Evolutionary conservation across 2,888 invertebrate species (phyloP).

Genomic region (Pyrocoelia pectoralis): DNA sequence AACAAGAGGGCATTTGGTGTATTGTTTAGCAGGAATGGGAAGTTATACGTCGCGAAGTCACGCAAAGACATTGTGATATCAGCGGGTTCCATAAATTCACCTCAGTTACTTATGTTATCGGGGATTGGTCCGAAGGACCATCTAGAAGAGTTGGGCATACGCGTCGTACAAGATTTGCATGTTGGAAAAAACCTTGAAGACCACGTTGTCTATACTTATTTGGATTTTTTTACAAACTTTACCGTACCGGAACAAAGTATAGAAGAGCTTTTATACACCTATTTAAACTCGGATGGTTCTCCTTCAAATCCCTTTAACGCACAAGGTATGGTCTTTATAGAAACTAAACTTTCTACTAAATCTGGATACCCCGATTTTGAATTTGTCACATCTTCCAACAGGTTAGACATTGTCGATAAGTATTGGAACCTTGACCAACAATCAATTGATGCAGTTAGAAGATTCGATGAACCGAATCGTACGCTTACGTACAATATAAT

Average conservation of each 20-base stretch:
- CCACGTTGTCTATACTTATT: constrained; percentile 73
- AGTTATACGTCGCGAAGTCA: constrained; percentile 64
- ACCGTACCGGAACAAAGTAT: constrained; percentile 13
- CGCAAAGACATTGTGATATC: constrained; percentile 78
- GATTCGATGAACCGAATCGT: constrained; percentile 14
- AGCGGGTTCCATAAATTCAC: constrained; percentile 81
- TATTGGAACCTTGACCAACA: constrained; percentile 22
- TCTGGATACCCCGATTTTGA: constrained; percentile 38
- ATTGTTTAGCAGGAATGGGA: constrained; percentile 69
- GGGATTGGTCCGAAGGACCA: constrained; percentile 76
- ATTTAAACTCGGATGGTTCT: constrained; percentile 39
- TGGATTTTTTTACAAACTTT: constrained; percentile 63
- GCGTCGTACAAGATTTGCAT: constrained; percentile 69
- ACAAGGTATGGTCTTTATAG: constrained; percentile 37
- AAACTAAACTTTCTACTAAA: constrained; percentile 20
- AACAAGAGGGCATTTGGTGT: constrained; percentile 69
- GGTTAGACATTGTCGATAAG: constrained; percentile 4
- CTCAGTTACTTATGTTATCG: constrained; percentile 83
- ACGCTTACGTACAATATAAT: constrained; percentile 58
- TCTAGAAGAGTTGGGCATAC: constrained; percentile 65
- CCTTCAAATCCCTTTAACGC: constrained; percentile 41
- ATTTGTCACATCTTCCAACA: constrained; percentile 23
- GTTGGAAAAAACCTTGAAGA: constrained; percentile 83
- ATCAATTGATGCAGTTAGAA: constrained; percentile 15
- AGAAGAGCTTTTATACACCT: constrained; percentile 33